A percentile compares a stretch with the other conserved stretches of the same genome.
phyloP scores from a whole-genome alignment of 2,888 invertebrate species.

The Callosobruchus maculatus region DNA sequence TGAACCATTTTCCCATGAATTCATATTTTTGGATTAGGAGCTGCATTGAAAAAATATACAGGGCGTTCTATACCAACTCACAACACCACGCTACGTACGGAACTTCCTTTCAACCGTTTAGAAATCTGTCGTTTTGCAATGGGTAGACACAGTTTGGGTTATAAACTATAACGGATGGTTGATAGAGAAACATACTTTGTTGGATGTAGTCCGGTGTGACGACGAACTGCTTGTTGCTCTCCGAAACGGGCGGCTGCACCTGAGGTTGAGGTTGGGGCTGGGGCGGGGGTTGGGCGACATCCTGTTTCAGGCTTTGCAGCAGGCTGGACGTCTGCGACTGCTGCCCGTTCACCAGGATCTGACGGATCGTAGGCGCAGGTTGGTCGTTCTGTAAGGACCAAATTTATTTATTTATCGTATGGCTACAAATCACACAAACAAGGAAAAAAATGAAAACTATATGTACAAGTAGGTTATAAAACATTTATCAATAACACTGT shows the following conservation, averaged over 20 bases:
- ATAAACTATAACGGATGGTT: constrained; percentile 49
- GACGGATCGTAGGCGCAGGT: constrained; percentile 30
- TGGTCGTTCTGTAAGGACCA: constrained; percentile 23
- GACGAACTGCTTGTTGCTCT: constrained; percentile 65
- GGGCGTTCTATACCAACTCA: background rate
- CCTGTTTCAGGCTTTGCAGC: constrained; percentile 43
- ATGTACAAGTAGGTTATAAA: too few relatives aligned
- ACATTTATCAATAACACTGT: too few relatives aligned
- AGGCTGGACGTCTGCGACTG: constrained; percentile 44
- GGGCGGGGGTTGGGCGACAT: constrained; percentile 27
- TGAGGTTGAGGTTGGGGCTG: constrained; percentile 10
- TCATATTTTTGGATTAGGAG: background rate
- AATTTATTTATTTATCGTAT: too few relatives aligned
- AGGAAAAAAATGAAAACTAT: too few relatives aligned
- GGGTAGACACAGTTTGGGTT: constrained; percentile 49
- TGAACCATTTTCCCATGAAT: too few relatives aligned
- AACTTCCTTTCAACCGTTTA: background rate
- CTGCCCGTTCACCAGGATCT: constrained; percentile 46
- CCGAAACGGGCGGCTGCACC: constrained; percentile 8
- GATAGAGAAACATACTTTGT: constrained; percentile 72
- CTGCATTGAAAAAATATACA: background rate
- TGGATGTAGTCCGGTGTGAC: constrained; percentile 91
- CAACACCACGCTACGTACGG: background rate
- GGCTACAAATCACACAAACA: too few relatives aligned
- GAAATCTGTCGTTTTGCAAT: constrained; percentile 34